Percentiles rank a stretch among this genome's conserved stretches.
Conservation (phyloP, 2,888 invertebrate species). For the Eristalinus sepulchralis region DNA sequence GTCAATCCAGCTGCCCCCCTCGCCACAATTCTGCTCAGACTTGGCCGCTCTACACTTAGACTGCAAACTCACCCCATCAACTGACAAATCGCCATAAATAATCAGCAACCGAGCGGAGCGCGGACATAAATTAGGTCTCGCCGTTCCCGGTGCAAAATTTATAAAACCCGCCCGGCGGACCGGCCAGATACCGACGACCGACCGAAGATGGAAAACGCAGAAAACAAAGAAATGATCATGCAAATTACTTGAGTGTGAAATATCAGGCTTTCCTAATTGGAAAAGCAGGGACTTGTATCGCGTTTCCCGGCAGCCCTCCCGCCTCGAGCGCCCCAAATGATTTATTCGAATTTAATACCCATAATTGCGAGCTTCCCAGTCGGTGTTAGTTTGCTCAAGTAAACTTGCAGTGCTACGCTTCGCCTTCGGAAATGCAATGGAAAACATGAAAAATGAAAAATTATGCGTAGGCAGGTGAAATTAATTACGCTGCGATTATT, state of each 20-base stretch:
- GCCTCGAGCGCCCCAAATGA: constrained; percentile 24
- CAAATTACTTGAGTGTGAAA: constrained; percentile 67
- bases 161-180: background rate
- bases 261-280: constrained; percentile 57
- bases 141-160: background rate
- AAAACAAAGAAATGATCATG: constrained; percentile 42
- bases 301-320: constrained; percentile 6
- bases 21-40: background rate
- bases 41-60: background rate
- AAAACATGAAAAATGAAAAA: constrained; percentile 14
- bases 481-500: constrained; percentile 36
- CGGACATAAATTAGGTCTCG: constrained; percentile 46
- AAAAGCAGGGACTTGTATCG: background rate
- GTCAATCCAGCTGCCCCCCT: background rate
- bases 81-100: constrained; percentile 67
- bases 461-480: constrained; percentile 61
- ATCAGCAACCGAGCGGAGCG: constrained; percentile 55
- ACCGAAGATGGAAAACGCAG: background rate
- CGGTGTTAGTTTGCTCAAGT: constrained; percentile 14
- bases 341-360: constrained; percentile 58
- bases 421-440: background rate
- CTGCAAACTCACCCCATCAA: constrained; percentile 41
- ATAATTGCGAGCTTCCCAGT: constrained; percentile 34
- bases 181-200: background rate
- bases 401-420: background rate